These are phyloP conservation scores for Ophonus ardosiacus DNA, from an alignment of 2,888 invertebrate species.

Conservation along the genomic window DNA sequence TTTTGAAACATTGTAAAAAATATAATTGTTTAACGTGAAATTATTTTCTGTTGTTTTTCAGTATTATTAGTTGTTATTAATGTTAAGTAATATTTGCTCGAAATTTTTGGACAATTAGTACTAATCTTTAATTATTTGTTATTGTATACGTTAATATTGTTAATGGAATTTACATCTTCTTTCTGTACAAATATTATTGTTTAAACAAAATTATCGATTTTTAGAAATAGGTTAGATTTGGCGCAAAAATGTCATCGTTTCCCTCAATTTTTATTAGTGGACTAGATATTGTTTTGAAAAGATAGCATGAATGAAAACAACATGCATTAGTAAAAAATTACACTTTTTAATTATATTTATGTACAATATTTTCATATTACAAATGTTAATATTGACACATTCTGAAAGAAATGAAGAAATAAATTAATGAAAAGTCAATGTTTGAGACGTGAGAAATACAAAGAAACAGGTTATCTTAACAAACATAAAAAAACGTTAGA, in stretches of 20 bases:
- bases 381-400: not conserved
- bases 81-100: not conserved
- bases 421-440: too few relatives aligned
- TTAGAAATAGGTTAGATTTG: conserved; percentile 12
- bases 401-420: not conserved
- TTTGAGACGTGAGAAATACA: not conserved
- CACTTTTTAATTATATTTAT: too few relatives aligned
- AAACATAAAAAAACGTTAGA: not conserved
- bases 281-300: not conserved
- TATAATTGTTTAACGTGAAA: not conserved
- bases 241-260: not conserved
- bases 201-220: not conserved
- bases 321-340: not conserved
- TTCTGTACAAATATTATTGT: not conserved
- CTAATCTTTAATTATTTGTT: too few relatives aligned
- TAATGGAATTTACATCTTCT: not conserved
- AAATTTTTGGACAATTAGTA: too few relatives aligned
- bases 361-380: too few relatives aligned
- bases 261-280: not conserved
- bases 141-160: not conserved
- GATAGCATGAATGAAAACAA: not conserved
- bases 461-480: not conserved
- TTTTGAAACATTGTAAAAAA: not conserved
- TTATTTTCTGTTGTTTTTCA: not conserved
- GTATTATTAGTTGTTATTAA: not conserved